Percentiles rank a stretch among this genome's conserved stretches.
These are phyloP conservation scores for Diplosoma virens DNA, from an alignment of 23 tunicate genomes.

Conservation along the genomic window DNA sequence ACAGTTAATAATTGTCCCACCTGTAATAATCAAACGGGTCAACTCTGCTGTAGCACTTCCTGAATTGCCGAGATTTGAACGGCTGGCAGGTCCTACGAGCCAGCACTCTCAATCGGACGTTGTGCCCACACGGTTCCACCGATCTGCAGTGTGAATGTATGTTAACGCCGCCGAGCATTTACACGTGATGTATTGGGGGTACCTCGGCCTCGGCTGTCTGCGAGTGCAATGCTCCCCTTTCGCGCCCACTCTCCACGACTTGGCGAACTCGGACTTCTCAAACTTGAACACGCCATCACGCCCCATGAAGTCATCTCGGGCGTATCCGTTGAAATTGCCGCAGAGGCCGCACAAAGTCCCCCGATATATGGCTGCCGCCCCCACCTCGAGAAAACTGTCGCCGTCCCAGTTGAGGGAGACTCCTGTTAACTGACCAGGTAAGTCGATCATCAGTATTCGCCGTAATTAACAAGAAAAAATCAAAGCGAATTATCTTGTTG, in stretches of 20 bases:
- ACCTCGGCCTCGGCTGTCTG: no score
- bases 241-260: slow-evolving; percentile 64
- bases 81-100: slow-evolving; percentile 48
- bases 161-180: no score
- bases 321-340: slow-evolving; percentile 88
- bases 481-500: no score
- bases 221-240: slow-evolving; percentile 15
- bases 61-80: slow-evolving; percentile 53
- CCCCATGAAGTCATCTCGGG: slow-evolving; percentile 82
- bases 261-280: slow-evolving; percentile 55
- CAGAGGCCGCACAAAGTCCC: slow-evolving; percentile 73
- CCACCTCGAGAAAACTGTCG: slow-evolving; percentile 75
- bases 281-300: slow-evolving; percentile 71
- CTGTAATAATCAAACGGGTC: slow-evolving; percentile 72
- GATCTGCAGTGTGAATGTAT: slow-evolving; percentile 30
- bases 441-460: no score
- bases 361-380: slow-evolving; percentile 36
- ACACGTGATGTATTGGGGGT: neutral
- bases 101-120: slow-evolving; percentile 16
- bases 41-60: slow-evolving; percentile 42
- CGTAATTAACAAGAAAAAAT: no score
- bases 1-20: no score
- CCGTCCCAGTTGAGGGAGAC: slow-evolving; percentile 90
- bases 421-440: slow-evolving; percentile 38
- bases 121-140: slow-evolving; percentile 55